Percentiles rank a stretch among this genome's conserved stretches.
These are phyloP conservation scores for Penaeus chinensis DNA, from an alignment of 1,140 invertebrate species.

Conservation along the genomic window DNA sequence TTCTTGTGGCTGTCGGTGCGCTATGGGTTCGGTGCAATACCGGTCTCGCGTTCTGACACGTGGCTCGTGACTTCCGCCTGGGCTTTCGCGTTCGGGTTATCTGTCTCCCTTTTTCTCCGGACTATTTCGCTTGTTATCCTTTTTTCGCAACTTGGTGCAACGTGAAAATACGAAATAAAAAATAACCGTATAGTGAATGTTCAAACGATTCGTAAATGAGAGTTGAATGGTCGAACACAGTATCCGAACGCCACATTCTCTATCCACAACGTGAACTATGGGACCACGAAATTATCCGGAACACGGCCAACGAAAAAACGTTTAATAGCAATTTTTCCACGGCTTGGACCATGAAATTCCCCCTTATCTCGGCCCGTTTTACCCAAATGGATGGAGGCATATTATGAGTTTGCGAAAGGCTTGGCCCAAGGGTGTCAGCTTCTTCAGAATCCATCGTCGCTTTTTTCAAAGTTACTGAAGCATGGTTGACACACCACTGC, in stretches of 20 bases:
- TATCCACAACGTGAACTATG: slow-evolving; percentile 40
- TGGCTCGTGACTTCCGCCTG: slow-evolving; percentile 22
- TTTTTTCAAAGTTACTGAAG: no score
- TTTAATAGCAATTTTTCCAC: slow-evolving; percentile 32
- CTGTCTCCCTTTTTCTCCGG: not conserved
- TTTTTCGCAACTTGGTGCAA: no score
- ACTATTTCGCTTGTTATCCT: not conserved
- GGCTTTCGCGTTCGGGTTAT: not conserved
- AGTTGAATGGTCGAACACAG: not conserved
- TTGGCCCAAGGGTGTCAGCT: no score
- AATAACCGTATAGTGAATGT: no score
- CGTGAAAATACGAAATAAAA: no score
- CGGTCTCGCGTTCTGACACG: slow-evolving; percentile 41
- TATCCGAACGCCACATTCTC: not conserved
- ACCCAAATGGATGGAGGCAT: not conserved
- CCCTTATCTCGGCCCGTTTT: slow-evolving; percentile 21
- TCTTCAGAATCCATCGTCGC: no score
- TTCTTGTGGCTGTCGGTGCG: slow-evolving; percentile 42
- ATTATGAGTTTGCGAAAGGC: no score
- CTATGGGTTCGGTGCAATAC: slow-evolving; percentile 58
- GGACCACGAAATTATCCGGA: slow-evolving; percentile 43
- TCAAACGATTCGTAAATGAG: no score
- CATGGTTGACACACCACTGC: no score
- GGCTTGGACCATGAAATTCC: slow-evolving; percentile 42
- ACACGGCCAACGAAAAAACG: slow-evolving; percentile 23